Conservation (phyloP, 2,888 invertebrate genomes). For the Eledona agricola region DNA sequence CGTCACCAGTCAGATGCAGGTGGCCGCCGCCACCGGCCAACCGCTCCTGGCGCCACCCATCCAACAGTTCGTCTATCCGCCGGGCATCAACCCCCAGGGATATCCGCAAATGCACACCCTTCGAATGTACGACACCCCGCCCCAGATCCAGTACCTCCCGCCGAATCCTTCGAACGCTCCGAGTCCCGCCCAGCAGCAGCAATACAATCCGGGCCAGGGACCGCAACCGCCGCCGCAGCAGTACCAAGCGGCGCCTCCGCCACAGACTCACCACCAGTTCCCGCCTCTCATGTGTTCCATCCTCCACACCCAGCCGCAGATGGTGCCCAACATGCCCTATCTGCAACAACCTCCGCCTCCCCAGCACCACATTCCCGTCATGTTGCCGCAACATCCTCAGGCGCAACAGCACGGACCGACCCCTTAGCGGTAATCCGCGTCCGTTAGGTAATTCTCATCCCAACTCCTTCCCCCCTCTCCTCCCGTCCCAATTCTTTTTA, state of each 20-base stretch:
- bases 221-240: conserved; percentile 62
- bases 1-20: conserved; percentile 79
- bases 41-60: conserved; percentile 84
- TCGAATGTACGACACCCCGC: conserved; percentile 74
- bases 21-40: conserved; percentile 83
- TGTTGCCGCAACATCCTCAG: conserved; percentile 60
- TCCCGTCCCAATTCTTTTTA: conserved; percentile 7
- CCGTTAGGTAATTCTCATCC: conserved; percentile 31
- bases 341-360: conserved; percentile 64
- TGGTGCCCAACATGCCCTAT: conserved; percentile 64
- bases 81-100: conserved; percentile 57
- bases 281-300: conserved; percentile 68
- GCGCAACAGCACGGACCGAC: conserved; percentile 57
- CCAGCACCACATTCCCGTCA: conserved; percentile 55
- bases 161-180: conserved; percentile 66
- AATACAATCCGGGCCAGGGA: conserved; percentile 52
- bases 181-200: conserved; percentile 58
- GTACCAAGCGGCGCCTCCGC: conserved; percentile 67
- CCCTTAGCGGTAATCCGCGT: conserved; percentile 53
- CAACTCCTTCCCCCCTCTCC: conserved; percentile 5
- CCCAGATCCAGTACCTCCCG: conserved; percentile 60
- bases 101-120: conserved; percentile 66
- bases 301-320: conserved; percentile 66
- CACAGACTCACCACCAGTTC: conserved; percentile 65
- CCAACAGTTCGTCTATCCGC: conserved; percentile 66